Conservation (phyloP, 1,140 invertebrate genomes). For the Anthonomus grandis region DNA sequence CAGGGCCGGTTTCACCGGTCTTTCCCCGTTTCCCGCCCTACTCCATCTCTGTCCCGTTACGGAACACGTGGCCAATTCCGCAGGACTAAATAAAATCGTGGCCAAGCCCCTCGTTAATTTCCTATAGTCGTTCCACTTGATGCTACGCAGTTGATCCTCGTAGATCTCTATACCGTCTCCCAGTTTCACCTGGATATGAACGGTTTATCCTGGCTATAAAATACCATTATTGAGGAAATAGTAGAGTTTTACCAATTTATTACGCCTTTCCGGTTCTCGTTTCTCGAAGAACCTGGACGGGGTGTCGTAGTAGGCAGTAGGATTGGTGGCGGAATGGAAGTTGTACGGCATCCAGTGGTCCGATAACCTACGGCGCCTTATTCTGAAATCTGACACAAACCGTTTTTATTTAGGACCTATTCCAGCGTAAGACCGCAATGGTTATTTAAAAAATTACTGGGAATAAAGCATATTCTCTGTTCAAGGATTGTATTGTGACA, state of each 20-base stretch:
- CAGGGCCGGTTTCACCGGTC: conserved; percentile 68
- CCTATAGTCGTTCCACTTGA: conserved; percentile 71
- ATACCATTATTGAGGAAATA: background rate
- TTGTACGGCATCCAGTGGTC: conserved; percentile 26
- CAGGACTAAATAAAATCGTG: conserved; percentile 69
- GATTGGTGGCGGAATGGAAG: conserved; percentile 3
- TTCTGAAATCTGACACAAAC: conserved; percentile 27
- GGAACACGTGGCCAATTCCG: conserved; percentile 68
- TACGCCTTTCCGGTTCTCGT: conserved; percentile 32
- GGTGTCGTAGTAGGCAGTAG: conserved; percentile 11
- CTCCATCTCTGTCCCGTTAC: conserved; percentile 73
- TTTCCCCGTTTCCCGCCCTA: conserved; percentile 63
- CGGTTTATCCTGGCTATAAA: background rate
- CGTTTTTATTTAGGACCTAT: too few species aligned
- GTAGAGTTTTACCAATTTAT: conserved; percentile 35
- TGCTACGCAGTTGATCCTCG: conserved; percentile 64
- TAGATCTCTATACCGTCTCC: conserved; percentile 68
- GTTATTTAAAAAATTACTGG: too few species aligned
- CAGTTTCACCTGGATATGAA: conserved; percentile 59
- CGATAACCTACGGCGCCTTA: conserved; percentile 26
- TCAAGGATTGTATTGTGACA: too few species aligned
- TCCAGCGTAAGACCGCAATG: too few species aligned
- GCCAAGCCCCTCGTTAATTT: conserved; percentile 68
- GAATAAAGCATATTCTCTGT: too few species aligned
- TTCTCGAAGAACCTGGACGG: conserved; percentile 15